These are phyloP conservation scores for Spatula versicolor DNA, from an alignment of 2,797 vertebrate genomes.

Conservation along the genomic window DNA sequence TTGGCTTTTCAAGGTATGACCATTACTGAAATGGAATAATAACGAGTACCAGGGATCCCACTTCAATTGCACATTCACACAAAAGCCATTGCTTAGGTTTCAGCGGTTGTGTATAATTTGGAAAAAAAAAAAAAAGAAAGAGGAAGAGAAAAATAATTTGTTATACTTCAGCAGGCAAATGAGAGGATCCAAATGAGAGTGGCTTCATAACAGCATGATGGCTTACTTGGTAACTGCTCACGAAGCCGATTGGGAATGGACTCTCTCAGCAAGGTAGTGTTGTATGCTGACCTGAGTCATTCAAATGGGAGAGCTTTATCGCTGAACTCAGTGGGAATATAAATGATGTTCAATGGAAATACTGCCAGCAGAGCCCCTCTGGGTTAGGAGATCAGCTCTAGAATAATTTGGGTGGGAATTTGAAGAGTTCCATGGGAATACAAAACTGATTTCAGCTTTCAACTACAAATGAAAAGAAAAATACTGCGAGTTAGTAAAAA, in stretches of 20 bases:
- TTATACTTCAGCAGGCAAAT: constrained; percentile 11
- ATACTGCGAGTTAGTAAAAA: neutral
- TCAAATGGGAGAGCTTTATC: neutral
- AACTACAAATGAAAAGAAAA: constrained; percentile 24
- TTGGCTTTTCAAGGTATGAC: constrained; percentile 18
- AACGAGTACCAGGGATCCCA: constrained; percentile 1
- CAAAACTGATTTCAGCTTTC: constrained; percentile 22
- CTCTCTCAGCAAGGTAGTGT: neutral
- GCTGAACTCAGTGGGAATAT: constrained; percentile 10
- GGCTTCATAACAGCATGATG: neutral
- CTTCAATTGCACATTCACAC: neutral
- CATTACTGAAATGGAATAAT: constrained; percentile 23
- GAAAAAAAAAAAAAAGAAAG: neutral
- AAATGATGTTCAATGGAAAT: neutral
- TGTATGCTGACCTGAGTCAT: constrained; percentile 3
- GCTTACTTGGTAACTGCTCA: neutral
- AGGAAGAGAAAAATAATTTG: neutral
- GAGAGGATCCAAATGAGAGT: neutral
- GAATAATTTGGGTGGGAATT: constrained; percentile 43
- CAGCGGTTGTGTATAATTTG: neutral
- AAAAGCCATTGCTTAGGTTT: constrained; percentile 4
- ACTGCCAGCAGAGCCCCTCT: neutral
- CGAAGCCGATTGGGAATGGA: neutral
- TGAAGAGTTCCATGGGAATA: neutral
- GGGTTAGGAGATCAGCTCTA: constrained; percentile 18